Conservation (phyloP, 2,888 invertebrate species). For the Danaus chrysippus region DNA sequence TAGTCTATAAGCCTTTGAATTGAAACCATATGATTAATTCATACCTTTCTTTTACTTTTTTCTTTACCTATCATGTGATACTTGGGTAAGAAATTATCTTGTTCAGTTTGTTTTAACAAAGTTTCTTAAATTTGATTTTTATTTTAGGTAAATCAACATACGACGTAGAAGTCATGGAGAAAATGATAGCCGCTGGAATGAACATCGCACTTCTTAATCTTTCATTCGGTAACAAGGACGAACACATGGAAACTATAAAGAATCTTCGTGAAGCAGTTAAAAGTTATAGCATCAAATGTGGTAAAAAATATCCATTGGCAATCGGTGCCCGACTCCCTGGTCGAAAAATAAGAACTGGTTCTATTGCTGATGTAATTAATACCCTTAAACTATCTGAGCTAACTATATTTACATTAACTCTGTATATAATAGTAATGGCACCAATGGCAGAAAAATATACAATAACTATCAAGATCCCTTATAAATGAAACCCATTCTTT, state of each 20-base stretch:
- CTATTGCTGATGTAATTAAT: conserved; percentile 84
- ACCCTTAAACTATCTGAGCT: not conserved
- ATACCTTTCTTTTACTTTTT: no score
- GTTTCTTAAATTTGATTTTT: not conserved
- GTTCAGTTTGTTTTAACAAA: no score
- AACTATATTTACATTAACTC: no score
- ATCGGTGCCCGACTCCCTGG: conserved; percentile 92
- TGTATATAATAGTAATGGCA: not conserved
- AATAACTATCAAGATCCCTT: not conserved
- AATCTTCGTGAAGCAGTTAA: conserved; percentile 65
- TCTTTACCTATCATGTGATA: no score
- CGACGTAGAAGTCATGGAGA: conserved; percentile 58
- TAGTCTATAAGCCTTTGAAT: no score
- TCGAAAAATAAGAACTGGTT: conserved; percentile 93
- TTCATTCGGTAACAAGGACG: conserved; percentile 57
- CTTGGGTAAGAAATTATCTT: no score
- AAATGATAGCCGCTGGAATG: conserved; percentile 77
- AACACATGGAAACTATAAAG: conserved; percentile 64
- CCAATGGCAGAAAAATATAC: not conserved
- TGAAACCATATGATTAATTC: no score
- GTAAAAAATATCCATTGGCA: conserved; percentile 84
- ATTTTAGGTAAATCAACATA: conserved; percentile 54
- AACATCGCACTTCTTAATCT: conserved; percentile 71
- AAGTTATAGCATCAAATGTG: conserved; percentile 80
- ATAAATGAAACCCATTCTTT: conserved; percentile 2